Percentiles rank a stretch among this genome's conserved stretches.
These are phyloP conservation scores for Syngnathus acus DNA, from an alignment of 2,797 vertebrate genomes.

Conservation along the genomic window DNA sequence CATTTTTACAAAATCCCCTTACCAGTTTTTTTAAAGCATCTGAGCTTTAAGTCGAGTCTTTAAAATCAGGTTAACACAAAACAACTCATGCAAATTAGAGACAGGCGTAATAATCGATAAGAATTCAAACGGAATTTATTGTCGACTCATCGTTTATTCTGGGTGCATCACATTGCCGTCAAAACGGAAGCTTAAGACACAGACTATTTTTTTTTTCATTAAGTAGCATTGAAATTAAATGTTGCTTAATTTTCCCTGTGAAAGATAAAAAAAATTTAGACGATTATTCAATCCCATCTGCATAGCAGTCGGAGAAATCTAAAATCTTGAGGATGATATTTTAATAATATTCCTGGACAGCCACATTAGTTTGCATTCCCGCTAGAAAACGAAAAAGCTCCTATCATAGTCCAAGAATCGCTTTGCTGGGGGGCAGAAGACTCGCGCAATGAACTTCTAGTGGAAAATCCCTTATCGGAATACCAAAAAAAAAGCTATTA, in stretches of 20 bases:
- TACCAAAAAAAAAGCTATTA: constrained; percentile 31
- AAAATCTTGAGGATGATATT: neutral
- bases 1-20: neutral
- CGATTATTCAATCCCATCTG: neutral
- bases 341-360: neutral
- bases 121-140: neutral
- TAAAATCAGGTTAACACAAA: neutral
- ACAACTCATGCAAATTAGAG: neutral
- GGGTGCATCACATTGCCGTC: neutral
- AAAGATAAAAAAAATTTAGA: neutral
- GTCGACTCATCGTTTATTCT: neutral
- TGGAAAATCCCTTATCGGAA: constrained; percentile 34
- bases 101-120: neutral
- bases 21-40: neutral
- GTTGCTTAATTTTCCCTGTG: neutral
- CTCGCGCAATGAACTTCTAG: constrained; percentile 30
- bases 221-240: neutral
- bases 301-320: neutral
- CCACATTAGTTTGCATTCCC: neutral
- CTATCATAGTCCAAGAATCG: constrained; percentile 13
- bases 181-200: neutral
- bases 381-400: neutral
- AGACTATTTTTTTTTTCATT: neutral
- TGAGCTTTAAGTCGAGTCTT: neutral
- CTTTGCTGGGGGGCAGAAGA: constrained; percentile 28